These are phyloP conservation scores for Pristis pectinata DNA, from an alignment of 2,797 vertebrate species.

Conservation along the genomic window DNA sequence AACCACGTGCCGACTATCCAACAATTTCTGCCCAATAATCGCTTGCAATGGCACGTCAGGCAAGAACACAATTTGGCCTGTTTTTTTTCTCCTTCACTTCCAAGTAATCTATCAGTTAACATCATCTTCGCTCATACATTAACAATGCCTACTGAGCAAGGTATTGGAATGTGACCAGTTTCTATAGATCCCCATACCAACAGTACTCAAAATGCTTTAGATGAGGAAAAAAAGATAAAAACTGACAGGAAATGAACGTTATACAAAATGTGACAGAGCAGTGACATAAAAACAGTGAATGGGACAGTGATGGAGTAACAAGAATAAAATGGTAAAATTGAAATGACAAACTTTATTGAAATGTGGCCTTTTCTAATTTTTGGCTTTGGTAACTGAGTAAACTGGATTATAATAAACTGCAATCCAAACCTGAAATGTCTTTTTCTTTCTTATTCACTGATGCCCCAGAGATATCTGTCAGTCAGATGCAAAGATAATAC, in stretches of 20 bases:
- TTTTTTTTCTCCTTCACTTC: neutral
- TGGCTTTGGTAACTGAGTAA: neutral
- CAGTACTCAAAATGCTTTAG: neutral
- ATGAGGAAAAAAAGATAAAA: neutral
- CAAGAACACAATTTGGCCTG: neutral
- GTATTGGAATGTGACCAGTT: neutral
- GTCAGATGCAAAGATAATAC: neutral
- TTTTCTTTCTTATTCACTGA: neutral
- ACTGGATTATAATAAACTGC: neutral
- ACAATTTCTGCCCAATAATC: neutral
- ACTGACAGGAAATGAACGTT: neutral
- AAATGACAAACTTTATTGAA: neutral
- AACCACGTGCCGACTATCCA: neutral
- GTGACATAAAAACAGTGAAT: neutral
- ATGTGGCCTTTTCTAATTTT: neutral
- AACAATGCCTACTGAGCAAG: neutral
- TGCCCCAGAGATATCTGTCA: neutral
- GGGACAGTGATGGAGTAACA: neutral
- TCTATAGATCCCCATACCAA: neutral
- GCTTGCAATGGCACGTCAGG: neutral
- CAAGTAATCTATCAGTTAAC: neutral
- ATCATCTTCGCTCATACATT: neutral
- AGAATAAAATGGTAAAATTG: neutral
- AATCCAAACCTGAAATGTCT: neutral
- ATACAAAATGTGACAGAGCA: neutral